A percentile compares a stretch with the other conserved stretches of the same genome.
Conservation (phyloP, 2,113 vertebrate genomes). For the Deroptyus accipitrinus region DNA sequence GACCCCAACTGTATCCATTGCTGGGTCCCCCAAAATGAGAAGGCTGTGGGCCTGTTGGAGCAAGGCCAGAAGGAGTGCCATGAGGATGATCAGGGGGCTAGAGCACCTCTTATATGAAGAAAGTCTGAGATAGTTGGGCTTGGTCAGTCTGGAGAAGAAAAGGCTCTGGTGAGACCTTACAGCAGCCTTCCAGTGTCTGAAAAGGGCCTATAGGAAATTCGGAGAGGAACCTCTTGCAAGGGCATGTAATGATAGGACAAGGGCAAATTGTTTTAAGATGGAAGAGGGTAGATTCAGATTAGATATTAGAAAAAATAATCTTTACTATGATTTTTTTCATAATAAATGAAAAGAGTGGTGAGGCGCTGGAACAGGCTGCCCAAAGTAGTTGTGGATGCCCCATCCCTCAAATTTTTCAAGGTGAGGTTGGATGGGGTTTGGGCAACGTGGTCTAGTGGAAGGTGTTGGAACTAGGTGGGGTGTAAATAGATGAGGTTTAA, state of each 20-base stretch:
- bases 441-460: neutral
- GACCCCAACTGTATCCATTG: neutral
- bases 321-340: neutral
- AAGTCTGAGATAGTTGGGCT: neutral
- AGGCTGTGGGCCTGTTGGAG: neutral
- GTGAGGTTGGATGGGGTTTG: neutral
- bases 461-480: neutral
- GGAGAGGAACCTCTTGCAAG: neutral
- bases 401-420: neutral
- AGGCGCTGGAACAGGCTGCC: neutral
- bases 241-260: neutral
- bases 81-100: neutral
- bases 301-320: neutral
- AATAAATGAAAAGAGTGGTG: neutral
- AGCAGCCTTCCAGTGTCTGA: neutral
- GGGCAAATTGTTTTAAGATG: neutral
- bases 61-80: neutral
- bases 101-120: neutral
- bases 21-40: neutral
- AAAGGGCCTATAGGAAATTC: neutral
- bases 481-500: neutral
- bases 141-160: neutral
- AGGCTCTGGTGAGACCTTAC: neutral
- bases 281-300: neutral
- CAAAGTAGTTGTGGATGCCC: neutral